phyloP scores from a whole-genome alignment of 1,140 invertebrate species.

The Aphaenogaster ashmeadi region DNA sequence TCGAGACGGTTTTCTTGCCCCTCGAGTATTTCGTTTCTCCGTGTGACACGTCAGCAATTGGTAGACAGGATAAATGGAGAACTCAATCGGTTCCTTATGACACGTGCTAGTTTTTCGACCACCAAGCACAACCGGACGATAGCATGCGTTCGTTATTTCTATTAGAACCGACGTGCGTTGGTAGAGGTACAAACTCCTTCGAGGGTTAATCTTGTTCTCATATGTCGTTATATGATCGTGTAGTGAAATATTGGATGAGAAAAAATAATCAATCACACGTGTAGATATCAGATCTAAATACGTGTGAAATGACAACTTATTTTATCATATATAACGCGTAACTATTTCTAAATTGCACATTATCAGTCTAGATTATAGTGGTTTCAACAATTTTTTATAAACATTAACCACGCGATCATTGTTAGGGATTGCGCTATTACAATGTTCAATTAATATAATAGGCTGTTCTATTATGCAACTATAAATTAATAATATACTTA shows the following conservation, averaged over 20 bases:
- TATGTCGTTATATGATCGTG: background rate
- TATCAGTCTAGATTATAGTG: background rate
- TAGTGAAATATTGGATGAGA: background rate
- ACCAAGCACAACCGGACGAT: background rate
- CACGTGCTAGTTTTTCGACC: conserved; percentile 29
- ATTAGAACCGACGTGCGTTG: conserved; percentile 9
- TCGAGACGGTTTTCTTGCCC: conserved; percentile 67
- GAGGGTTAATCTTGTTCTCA: conserved; percentile 1
- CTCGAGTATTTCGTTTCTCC: conserved; percentile 45
- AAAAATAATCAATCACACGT: conserved; percentile 38
- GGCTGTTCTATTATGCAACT: conserved; percentile 40
- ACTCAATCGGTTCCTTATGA: conserved; percentile 59
- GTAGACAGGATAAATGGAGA: conserved; percentile 65
- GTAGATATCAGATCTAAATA: conserved; percentile 2
- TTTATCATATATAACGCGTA: background rate
- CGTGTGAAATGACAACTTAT: background rate
- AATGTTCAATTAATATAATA: conserved; percentile 30
- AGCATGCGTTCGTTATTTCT: conserved; percentile 25
- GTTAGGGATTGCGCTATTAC: background rate
- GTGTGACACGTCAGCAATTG: conserved; percentile 71
- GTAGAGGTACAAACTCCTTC: background rate
- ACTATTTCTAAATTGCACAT: background rate
- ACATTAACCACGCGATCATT: background rate
- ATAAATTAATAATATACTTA: conserved; percentile 45
- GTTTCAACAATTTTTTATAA: background rate